Base-by-base conservation (phyloP, 2,797 vertebrate species). In the Sternotherus odoratus region DNA sequence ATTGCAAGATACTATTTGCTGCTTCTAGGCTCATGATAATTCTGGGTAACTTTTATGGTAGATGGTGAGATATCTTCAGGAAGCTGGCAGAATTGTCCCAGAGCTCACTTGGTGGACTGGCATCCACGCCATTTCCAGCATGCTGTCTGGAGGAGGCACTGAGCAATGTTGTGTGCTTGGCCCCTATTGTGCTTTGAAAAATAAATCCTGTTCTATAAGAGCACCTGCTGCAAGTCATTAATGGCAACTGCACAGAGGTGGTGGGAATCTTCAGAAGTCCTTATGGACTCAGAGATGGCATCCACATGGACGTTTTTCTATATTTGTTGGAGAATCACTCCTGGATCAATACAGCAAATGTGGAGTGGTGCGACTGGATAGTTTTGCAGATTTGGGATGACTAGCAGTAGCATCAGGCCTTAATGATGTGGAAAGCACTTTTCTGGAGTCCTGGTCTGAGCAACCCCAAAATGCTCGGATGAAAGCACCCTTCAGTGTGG, bases 11-110 rank as follows among this genome's bases (percentile, higher is more conserved):
- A 36, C 86, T 96, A 63, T 96, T 90, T 94, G 77, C 77, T 92
- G 91, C 95, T 93, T 83, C 63, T 87, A 95, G 95, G 63, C 92
- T 92, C 93, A 93, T 92, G 95, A 87, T 95, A 95, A 94, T 95
- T 93, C 92, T 3, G 0, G 36, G 66, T 86, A 78, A 92, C 96
- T 95, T 91, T 82, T 88, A 83, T 77, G 50, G 80, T 91, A 95
- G 94, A 95, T 94, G 95, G 88, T 4, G 4, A 79, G 85, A 66
- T 88, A 87, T 82, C 88, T 46, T 83, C 28, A 92, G 86, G 85
- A 88, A 80, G 39, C 80, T 95, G 72, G 46, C 81, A 91, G 36
- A 94, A 83, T 93, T 93, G 80, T 90, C 95, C 95, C 92, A 94
- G 88, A 94, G 95, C 88, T 82, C 91, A 91, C 69, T 43, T 89